Conservation (phyloP, 2,113 vertebrate genomes). For the Canis aureus region DNA sequence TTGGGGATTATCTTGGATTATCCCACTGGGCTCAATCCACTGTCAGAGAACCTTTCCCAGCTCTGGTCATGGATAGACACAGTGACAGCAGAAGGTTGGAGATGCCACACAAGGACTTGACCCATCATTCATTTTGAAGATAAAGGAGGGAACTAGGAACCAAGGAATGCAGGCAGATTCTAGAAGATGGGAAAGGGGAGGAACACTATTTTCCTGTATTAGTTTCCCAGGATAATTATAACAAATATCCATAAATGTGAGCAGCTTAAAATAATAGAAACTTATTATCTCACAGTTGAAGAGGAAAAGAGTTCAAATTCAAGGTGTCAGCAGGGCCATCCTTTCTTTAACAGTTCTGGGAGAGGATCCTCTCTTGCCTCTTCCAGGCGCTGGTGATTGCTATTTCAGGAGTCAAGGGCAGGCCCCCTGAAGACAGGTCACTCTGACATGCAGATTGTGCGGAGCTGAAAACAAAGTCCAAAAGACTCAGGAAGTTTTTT, state of each 20-base stretch:
- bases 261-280: not conserved
- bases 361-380: not conserved
- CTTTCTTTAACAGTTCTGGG: not conserved
- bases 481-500: not conserved
- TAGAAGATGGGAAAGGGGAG: not conserved
- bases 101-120: rapidly evolving
- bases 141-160: not conserved
- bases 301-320: not conserved
- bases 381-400: not conserved
- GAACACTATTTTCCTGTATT: not conserved
- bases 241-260: not conserved
- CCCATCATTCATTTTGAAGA: not conserved
- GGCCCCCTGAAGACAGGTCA: not conserved
- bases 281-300: not conserved
- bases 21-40: too few species aligned
- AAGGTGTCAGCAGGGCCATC: rapidly evolving
- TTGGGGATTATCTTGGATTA: too few species aligned
- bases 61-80: not conserved
- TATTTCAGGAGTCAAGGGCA: not conserved
- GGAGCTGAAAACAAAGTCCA: not conserved
- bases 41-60: not conserved
- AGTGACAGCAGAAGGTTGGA: not conserved
- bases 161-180: too few species aligned
- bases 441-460: not conserved
- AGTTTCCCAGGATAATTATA: rapidly evolving